Conservation (phyloP, 2,888 invertebrate species). For the Sphecodes monilicornis region DNA sequence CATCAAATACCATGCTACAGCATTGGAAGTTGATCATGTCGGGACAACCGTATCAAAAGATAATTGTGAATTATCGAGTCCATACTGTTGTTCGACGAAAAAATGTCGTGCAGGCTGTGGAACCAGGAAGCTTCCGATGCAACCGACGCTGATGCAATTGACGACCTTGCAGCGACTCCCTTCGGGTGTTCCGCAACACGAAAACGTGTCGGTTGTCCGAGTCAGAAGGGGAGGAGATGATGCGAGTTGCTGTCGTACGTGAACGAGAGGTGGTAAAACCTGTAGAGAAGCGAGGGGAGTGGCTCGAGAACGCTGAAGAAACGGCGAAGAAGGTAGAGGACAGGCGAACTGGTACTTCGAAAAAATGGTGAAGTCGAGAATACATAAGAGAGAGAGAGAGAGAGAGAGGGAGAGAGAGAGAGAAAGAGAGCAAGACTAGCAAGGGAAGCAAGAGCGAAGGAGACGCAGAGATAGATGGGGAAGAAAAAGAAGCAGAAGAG, state of each 20-base stretch:
- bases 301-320: not conserved
- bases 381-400: not conserved
- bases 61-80: not conserved
- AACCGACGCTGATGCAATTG: constrained; percentile 63
- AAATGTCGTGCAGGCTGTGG: not conserved
- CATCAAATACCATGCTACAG: not conserved
- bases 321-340: not conserved
- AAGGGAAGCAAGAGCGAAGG: not conserved
- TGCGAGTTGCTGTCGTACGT: constrained; percentile 3
- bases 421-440: not conserved
- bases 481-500: constrained; percentile 3
- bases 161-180: constrained; percentile 64
- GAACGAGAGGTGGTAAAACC: constrained; percentile 37
- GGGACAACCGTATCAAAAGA: not conserved
- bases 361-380: not conserved
- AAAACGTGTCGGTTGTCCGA: constrained; percentile 62
- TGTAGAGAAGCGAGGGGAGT: constrained; percentile 11
- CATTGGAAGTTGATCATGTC: too few relatives aligned
- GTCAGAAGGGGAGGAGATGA: constrained; percentile 24
- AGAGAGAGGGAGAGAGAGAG: not conserved
- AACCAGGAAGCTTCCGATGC: constrained; percentile 54
- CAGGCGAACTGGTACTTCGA: not conserved
- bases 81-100: not conserved
- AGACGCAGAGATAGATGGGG: not conserved
- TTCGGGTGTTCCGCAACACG: constrained; percentile 68